These are phyloP conservation scores for Aplochiton taeniatus DNA, from an alignment of 2,797 vertebrate species.

Conservation along the genomic window DNA sequence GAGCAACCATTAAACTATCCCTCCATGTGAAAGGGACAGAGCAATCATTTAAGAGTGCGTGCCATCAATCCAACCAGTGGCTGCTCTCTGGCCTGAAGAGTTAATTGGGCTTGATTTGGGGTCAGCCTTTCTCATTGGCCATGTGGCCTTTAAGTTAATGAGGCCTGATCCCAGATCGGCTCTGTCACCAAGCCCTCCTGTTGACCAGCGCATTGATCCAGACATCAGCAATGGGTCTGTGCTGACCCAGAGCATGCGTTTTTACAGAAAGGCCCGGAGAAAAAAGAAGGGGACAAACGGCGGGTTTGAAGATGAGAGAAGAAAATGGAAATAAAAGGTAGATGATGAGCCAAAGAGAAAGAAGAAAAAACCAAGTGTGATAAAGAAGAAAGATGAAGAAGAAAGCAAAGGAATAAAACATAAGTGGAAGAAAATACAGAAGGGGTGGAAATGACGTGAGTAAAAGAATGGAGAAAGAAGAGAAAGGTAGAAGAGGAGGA, in stretches of 20 bases:
- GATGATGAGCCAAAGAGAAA: constrained; percentile 38
- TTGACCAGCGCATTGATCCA: constrained; percentile 58
- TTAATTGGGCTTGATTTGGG: constrained; percentile 64
- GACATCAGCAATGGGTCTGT: constrained; percentile 41
- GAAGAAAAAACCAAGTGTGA: no score
- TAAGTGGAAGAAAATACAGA: constrained; percentile 46
- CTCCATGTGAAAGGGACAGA: no score
- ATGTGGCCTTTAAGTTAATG: constrained; percentile 70
- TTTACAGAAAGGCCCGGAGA: not conserved
- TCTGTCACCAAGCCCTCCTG: constrained; percentile 63
- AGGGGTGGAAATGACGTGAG: constrained; percentile 1
- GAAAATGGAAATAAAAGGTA: constrained; percentile 67
- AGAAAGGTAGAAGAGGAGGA: constrained; percentile 56
- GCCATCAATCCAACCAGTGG: constrained; percentile 30
- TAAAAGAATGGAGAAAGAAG: constrained; percentile 15
- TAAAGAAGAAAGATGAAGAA: constrained; percentile 16
- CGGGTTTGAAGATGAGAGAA: constrained; percentile 31
- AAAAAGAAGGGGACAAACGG: constrained; percentile 43
- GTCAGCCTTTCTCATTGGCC: constrained; percentile 67
- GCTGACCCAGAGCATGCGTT: not conserved
- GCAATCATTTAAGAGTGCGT: not conserved
- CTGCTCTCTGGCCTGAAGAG: constrained; percentile 33
- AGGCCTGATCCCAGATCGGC: constrained; percentile 67
- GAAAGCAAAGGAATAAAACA: constrained; percentile 70
- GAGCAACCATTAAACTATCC: not conserved